Evolutionary conservation across 37 sponge, comb jelly and placozoan genomes (phyloP).

Genomic region (Agelas oroides): DNA sequence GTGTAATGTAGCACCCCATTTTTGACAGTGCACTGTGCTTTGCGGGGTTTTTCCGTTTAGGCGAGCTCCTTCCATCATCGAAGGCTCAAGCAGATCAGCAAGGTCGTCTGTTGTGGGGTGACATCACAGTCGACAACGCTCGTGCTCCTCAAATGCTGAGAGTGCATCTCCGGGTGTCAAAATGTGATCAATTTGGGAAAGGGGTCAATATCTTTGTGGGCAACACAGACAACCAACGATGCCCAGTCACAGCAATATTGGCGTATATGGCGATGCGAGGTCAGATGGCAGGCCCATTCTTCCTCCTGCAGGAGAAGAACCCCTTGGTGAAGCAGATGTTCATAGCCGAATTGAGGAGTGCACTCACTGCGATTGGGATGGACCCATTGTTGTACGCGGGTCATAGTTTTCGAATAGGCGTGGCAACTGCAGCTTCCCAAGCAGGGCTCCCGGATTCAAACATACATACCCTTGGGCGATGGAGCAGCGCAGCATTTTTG

Average conservation of each 20-base stretch:
- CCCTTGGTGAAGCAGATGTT: conserved; percentile 3
- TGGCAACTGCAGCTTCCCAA: too few relatives aligned
- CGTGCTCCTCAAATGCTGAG: background rate
- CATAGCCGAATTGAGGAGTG: background rate
- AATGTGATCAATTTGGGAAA: too few relatives aligned
- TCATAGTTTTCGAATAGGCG: conserved; percentile 50
- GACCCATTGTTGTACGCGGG: background rate
- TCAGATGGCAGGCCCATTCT: conserved; percentile 9
- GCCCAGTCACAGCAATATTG: conserved; percentile 22
- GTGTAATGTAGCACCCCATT: too few relatives aligned
- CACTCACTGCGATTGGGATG: background rate
- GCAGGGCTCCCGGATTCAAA: too few relatives aligned
- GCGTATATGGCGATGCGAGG: conserved; percentile 8
- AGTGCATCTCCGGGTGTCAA: conserved; percentile 30
- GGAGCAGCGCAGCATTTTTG: too few relatives aligned
- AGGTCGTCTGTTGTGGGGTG: conserved; percentile 10
- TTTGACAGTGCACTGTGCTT: conserved; percentile 17
- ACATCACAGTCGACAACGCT: too few relatives aligned
- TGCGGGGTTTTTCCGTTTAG: conserved; percentile 41
- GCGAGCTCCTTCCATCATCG: conserved; percentile 15
- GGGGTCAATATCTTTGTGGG: conserved; percentile 6
- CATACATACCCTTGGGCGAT: too few relatives aligned
- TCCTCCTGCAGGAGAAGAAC: background rate
- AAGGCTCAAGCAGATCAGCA: background rate
- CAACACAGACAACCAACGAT: conserved; percentile 9